phyloP scores from a whole-genome alignment of 2,113 vertebrate genomes.

The Rhynchomys soricoides region DNA sequence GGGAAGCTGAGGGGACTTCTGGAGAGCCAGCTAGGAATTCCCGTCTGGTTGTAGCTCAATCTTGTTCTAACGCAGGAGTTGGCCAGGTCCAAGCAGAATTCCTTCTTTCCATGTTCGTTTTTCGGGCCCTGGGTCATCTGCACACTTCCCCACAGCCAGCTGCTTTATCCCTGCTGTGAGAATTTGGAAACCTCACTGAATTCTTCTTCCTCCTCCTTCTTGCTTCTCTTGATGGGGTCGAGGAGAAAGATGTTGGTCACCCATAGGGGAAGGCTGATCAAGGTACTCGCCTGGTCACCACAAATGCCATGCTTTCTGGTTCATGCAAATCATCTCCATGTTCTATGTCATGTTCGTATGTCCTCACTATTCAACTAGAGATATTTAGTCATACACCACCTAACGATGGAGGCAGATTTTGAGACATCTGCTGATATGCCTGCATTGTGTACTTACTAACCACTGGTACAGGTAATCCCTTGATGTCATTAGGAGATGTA shows the following conservation, averaged over 20 bases:
- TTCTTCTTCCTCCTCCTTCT: not conserved
- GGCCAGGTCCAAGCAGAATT: fast-evolving
- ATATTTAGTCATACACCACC: not conserved
- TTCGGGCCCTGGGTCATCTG: not conserved
- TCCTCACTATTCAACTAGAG: not conserved
- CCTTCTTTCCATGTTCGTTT: not conserved
- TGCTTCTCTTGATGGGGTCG: not conserved
- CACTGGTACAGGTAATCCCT: not conserved
- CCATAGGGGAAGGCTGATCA: not conserved
- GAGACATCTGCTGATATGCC: not conserved
- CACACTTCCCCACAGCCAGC: not conserved
- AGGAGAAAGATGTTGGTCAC: not conserved
- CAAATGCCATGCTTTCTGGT: not conserved
- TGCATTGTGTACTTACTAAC: not conserved
- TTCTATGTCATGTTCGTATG: not conserved
- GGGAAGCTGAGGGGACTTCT: not conserved
- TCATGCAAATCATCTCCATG: too few relatives aligned
- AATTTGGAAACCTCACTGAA: not conserved
- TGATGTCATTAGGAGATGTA: too few relatives aligned
- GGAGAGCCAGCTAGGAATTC: not conserved
- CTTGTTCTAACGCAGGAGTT: not conserved
- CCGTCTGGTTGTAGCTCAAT: not conserved
- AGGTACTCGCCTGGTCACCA: not conserved
- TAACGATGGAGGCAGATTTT: not conserved
- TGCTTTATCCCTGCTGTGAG: not conserved